A percentile compares a stretch with the other conserved stretches of the same genome.
These are phyloP conservation scores for Shinisaurus crocodilurus DNA, from an alignment of 2,113 vertebrate species.

Conservation along the genomic window DNA sequence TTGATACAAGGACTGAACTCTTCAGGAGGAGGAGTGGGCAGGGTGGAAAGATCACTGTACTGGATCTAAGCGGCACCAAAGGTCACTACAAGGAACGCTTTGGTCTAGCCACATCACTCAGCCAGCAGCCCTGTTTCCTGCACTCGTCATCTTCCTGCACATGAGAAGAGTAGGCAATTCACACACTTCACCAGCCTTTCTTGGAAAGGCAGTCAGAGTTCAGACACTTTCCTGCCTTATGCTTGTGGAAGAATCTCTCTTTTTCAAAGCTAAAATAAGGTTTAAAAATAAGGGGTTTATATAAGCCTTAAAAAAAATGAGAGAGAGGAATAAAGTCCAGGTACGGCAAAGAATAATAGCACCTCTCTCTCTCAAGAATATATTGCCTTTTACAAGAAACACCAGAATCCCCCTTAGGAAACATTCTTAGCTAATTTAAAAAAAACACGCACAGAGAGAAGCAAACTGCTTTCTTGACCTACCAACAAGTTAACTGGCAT, in stretches of 20 bases:
- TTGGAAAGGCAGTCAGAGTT: neutral
- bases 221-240: neutral
- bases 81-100: neutral
- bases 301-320: constrained; percentile 11
- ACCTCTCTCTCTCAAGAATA: neutral
- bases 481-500: neutral
- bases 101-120: neutral
- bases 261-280: neutral
- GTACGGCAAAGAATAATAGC: neutral
- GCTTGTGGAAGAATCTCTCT: neutral
- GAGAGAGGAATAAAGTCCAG: neutral
- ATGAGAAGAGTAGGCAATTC: neutral
- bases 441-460: neutral
- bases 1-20: neutral
- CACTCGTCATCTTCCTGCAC: neutral
- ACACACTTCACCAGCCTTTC: neutral
- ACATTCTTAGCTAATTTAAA: neutral
- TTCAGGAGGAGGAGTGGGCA: neutral
- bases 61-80: neutral
- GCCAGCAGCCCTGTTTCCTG: neutral
- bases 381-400: neutral
- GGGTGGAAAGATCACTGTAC: too few relatives aligned
- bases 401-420: neutral
- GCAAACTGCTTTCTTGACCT: neutral
- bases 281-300: neutral